A percentile compares a stretch with the other conserved stretches of the same genome.
phyloP scores from a whole-genome alignment of 2,888 invertebrate species.

The Patella caerulea region DNA sequence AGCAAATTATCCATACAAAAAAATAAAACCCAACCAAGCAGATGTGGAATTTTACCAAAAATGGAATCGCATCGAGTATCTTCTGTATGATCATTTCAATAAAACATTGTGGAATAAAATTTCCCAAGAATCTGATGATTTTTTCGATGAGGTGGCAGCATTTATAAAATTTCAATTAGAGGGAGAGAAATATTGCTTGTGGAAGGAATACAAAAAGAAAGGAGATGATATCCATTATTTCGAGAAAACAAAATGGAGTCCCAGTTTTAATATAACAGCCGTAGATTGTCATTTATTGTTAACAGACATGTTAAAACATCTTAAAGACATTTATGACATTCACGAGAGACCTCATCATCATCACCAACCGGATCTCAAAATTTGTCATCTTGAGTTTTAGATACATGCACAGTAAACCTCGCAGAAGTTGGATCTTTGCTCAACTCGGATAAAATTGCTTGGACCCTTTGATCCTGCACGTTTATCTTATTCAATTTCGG shows the following conservation, averaged over 20 bases:
- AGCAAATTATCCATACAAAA: constrained; percentile 38
- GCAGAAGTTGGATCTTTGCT: no score
- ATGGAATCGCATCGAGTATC: constrained; percentile 63
- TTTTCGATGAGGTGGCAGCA: constrained; percentile 50
- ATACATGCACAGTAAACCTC: no score
- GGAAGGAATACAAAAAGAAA: not conserved
- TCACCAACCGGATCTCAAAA: not conserved
- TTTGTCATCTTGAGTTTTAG: not conserved
- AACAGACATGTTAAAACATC: not conserved
- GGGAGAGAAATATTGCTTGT: not conserved
- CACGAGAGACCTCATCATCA: not conserved
- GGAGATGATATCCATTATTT: not conserved
- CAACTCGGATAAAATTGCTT: no score
- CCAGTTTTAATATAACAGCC: not conserved
- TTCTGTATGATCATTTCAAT: constrained; percentile 65
- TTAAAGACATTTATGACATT: not conserved
- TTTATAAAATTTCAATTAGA: constrained; percentile 32
- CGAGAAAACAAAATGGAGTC: not conserved
- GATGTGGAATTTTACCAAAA: constrained; percentile 50
- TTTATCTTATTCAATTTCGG: no score
- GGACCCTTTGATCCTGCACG: no score
- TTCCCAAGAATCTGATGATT: constrained; percentile 44
- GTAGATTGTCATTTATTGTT: not conserved
- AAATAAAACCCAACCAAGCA: constrained; percentile 7
- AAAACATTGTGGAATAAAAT: constrained; percentile 61